Evolutionary conservation across 2,888 invertebrate species (phyloP), one percentile per base, ranked within the genome.

Genomic region (Watsonalla binaria): DNA sequence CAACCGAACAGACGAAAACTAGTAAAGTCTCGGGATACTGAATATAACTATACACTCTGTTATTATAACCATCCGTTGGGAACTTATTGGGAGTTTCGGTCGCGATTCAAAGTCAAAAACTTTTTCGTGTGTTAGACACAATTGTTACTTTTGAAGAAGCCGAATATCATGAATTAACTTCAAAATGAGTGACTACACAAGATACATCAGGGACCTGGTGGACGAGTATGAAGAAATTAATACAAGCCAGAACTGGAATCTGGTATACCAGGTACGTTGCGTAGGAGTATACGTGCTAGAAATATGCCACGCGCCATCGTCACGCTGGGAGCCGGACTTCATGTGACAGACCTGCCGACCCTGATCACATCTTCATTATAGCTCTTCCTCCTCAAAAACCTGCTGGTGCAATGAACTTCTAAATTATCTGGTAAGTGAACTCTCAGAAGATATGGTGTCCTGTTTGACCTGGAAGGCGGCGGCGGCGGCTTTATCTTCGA

Each of bases 171-270:
- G 42, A 8, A 37, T 6, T 48, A 37, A 48, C 35, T 48, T 49
- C 37, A 37, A 14, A 37, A 49, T 39, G 49, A 15, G 11, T 13
- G 14, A 56, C 56, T 56, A 52, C 56, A 58, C 46, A 55, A 69
- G 72, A 66, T 51, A 56, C 71, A 61, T 65, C 35, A 81, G 74
- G 66, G 79, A 70, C 55, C 70, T 96, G 63, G 95, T 95, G 87
- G 92, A 92, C 52, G 95, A 96, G 86, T 96, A 94, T 86, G 86
- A 91, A 71, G 93, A 94, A 76, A 93, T 96, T 70, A 93, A 93
- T 72, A 91, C 92, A 65, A 93, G 92, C 74, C 92, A 92, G 78
- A 94, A 93, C 63, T 96, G 96, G 96, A 86, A 92, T 60, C 82
- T 92, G 63, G 85, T 94, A 62, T 96, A 93, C 84, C 94, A 95